Conservation (phyloP, 2,888 invertebrate species). For the Cosmopolites sordidus region DNA sequence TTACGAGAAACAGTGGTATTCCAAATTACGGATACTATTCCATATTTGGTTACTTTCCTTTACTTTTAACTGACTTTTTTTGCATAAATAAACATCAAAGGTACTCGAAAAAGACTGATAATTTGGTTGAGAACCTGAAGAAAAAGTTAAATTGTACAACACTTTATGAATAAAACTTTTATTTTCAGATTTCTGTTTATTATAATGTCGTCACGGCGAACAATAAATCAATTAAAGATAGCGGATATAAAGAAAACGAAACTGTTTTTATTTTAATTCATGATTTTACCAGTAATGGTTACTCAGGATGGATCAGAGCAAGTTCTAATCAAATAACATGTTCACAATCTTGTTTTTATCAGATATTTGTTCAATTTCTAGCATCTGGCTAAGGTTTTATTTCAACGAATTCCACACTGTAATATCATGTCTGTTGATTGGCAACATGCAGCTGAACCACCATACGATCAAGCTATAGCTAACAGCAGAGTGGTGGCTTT, state of each 20-base stretch:
- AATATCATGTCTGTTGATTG: constrained; percentile 54
- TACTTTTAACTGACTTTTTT: too few species aligned
- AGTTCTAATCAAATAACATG: not conserved
- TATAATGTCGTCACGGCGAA: constrained; percentile 19
- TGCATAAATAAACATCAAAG: too few species aligned
- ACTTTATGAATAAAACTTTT: too few species aligned
- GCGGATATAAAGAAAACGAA: constrained; percentile 35
- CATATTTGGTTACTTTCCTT: too few species aligned
- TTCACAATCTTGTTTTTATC: not conserved
- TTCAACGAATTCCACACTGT: constrained; percentile 10
- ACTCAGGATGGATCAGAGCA: constrained; percentile 47
- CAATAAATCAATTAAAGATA: constrained; percentile 32
- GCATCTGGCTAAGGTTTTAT: constrained; percentile 32
- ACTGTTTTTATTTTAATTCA: constrained; percentile 44
- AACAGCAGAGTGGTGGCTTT: constrained; percentile 56
- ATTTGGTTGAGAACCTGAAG: too few species aligned
- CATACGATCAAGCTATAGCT: constrained; percentile 55
- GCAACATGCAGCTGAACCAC: constrained; percentile 52
- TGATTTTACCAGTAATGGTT: constrained; percentile 49
- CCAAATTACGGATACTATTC: too few species aligned
- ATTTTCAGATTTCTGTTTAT: constrained; percentile 12
- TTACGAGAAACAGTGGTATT: too few species aligned
- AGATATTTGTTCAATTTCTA: constrained; percentile 26
- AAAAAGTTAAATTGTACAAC: too few species aligned
- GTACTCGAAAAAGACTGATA: too few species aligned